Base-by-base conservation (phyloP, 2,888 invertebrate species). In the Scaptomyza parva region DNA sequence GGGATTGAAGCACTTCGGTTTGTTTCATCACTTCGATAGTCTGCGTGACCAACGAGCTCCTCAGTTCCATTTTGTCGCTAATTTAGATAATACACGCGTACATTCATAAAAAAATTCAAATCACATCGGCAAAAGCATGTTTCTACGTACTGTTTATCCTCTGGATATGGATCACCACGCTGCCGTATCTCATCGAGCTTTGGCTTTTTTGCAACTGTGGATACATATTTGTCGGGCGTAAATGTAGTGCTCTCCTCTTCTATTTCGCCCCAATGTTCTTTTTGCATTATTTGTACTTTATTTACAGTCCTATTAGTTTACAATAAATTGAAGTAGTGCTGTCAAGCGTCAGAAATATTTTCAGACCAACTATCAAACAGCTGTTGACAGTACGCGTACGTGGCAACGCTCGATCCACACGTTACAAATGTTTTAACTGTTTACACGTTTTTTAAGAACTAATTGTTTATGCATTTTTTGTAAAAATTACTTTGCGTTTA, bases 1-100 rank as follows among this genome's bases (percentile, higher is more conserved):
- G 78, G 0, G 90, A 90, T 51, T 91, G 90, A 22, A 92, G 75
- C 80, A 91, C 88, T 72, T 92, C 92, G 0, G 91, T 91, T 75
- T 92, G 91, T 47, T 92, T 91, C 91, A 92, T 92, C 17, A 92
- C 91, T 76, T 92, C 92, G 30, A 92, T 90, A 6, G 91, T 91
- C 82, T 92, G 92, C 9, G 91, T 91, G 2, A 92, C 89, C 20
- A 91, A 61, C 0, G 91, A 89, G 69, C 91, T 91, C 39, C 86
- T 89, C 0, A 91, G 75, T 73, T 88, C 88, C 3, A 91, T 67
- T 20, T 63, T 64, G 8, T 81, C 77, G 30, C 91, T 91, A 28
- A 2, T 24, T 11, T 2, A 6, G 9, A 17, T 17, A 8, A 37
- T 35, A 14, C 7, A 14, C 30, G n/a, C 17, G n/a, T 22, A 9